phyloP scores from a whole-genome alignment of 2,888 invertebrate species.

The Drosophila falleni region DNA sequence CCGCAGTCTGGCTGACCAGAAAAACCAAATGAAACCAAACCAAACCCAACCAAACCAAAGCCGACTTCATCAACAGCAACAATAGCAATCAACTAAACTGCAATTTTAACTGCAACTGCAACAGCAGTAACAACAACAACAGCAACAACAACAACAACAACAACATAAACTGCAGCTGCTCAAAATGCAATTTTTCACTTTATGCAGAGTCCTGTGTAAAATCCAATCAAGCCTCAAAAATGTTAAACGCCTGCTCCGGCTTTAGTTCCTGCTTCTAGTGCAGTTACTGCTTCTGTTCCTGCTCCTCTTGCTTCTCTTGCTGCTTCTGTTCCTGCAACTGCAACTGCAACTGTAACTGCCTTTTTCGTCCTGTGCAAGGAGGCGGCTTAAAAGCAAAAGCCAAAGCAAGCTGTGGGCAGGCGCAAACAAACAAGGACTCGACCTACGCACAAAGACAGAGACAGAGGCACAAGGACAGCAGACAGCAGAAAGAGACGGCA shows the following conservation, averaged over 20 bases:
- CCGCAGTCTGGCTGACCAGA: slow-evolving; percentile 62
- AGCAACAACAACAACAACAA: slow-evolving; percentile 26
- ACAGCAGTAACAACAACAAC: slow-evolving; percentile 22
- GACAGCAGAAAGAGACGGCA: slow-evolving; percentile 18
- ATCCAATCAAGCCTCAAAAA: slow-evolving; percentile 82
- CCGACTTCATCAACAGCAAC: slow-evolving; percentile 78
- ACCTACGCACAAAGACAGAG: slow-evolving; percentile 1
- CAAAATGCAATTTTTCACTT: slow-evolving; percentile 80
- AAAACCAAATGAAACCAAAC: slow-evolving; percentile 76
- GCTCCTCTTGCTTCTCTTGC: slow-evolving; percentile 18
- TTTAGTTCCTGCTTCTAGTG: slow-evolving; percentile 23
- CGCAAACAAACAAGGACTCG: slow-evolving; percentile 64
- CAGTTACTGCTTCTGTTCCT: slow-evolving; percentile 11
- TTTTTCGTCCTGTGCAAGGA: slow-evolving; percentile 8
- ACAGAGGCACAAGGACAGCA: neutral
- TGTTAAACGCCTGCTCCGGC: slow-evolving; percentile 71
- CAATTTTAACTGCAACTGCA: slow-evolving; percentile 33
- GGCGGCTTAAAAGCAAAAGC: slow-evolving; percentile 73
- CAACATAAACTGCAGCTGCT: slow-evolving; percentile 66
- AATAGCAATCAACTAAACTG: slow-evolving; percentile 40
- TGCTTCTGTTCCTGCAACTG: slow-evolving; percentile 1
- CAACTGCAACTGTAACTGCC: slow-evolving; percentile 1
- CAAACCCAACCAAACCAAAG: slow-evolving; percentile 66
- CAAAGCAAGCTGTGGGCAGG: slow-evolving; percentile 72
- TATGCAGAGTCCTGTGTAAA: slow-evolving; percentile 64